These are phyloP conservation scores for Etheostoma cragini DNA, from an alignment of 2,113 vertebrate genomes.

Conservation along the genomic window DNA sequence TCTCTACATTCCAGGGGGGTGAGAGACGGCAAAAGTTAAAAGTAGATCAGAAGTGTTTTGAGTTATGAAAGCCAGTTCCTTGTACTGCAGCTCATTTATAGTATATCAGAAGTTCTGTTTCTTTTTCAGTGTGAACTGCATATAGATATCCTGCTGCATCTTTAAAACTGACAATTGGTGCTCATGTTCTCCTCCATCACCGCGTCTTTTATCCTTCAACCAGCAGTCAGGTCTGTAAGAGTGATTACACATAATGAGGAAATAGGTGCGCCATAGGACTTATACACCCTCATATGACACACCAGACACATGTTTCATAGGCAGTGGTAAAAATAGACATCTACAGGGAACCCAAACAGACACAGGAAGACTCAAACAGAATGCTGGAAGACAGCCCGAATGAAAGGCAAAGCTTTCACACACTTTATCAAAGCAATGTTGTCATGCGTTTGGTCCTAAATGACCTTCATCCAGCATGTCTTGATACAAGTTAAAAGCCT, in stretches of 20 bases:
- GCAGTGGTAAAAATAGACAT: slow-evolving; percentile 45
- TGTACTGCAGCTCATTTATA: background rate
- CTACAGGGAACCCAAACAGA: slow-evolving; percentile 35
- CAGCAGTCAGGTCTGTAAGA: slow-evolving; percentile 33
- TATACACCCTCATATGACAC: slow-evolving; percentile 29
- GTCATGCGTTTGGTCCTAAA: slow-evolving; percentile 17
- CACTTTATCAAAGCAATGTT: slow-evolving; percentile 18
- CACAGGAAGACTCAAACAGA: slow-evolving; percentile 35
- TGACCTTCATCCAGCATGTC: slow-evolving; percentile 37
- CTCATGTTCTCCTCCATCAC: slow-evolving; percentile 19
- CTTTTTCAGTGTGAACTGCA: background rate
- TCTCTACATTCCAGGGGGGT: background rate
- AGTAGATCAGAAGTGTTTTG: slow-evolving; percentile 10
- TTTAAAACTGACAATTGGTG: slow-evolving; percentile 17
- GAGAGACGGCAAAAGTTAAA: slow-evolving; percentile 8
- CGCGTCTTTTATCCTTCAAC: slow-evolving; percentile 29
- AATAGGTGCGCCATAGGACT: slow-evolving; percentile 12
- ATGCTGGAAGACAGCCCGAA: background rate
- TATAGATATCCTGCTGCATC: slow-evolving; percentile 16
- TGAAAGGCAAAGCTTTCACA: background rate
- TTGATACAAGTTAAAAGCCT: slow-evolving; percentile 35
- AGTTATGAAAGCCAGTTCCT: slow-evolving; percentile 20
- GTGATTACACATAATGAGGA: slow-evolving; percentile 23
- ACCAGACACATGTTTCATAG: slow-evolving; percentile 33
- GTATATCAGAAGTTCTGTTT: background rate